Evolutionary conservation across 2,797 vertebrate genomes (phyloP).

Genomic region (Acipenser oxyrinchus): DNA sequence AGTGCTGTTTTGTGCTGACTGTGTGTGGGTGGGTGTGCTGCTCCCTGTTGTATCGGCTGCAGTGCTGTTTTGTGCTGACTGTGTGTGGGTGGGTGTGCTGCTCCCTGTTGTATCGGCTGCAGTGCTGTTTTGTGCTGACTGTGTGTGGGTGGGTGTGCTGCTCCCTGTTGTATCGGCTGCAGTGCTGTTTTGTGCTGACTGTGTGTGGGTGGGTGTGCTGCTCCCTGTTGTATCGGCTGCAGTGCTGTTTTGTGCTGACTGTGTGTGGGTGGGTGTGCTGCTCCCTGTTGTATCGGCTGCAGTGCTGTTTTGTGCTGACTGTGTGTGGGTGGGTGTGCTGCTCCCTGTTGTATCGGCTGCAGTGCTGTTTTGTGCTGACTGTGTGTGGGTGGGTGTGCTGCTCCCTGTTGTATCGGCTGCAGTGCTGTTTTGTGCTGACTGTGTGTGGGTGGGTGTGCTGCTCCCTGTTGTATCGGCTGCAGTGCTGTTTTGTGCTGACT

Average conservation of each 20-base stretch:
- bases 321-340: not conserved
- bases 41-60: not conserved
- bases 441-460: not conserved
- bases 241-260: slow-evolving; percentile 13
- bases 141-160: not conserved
- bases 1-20: slow-evolving; percentile 13
- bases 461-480: slow-evolving; percentile 27
- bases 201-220: not conserved
- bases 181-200: too few relatives aligned
- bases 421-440: too few relatives aligned
- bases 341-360: slow-evolving; percentile 27
- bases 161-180: not conserved
- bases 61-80: too few relatives aligned
- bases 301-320: too few relatives aligned
- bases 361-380: slow-evolving; percentile 13
- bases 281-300: not conserved
- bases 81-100: not conserved
- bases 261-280: not conserved
- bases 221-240: slow-evolving; percentile 27
- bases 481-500: slow-evolving; percentile 13
- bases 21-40: not conserved
- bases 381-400: not conserved
- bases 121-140: slow-evolving; percentile 13
- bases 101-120: slow-evolving; percentile 27
- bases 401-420: not conserved